Percentiles rank a stretch among this genome's conserved stretches.
phyloP scores from a whole-genome alignment of 2,888 invertebrate species.

The Nephrocerus scutellatus region DNA sequence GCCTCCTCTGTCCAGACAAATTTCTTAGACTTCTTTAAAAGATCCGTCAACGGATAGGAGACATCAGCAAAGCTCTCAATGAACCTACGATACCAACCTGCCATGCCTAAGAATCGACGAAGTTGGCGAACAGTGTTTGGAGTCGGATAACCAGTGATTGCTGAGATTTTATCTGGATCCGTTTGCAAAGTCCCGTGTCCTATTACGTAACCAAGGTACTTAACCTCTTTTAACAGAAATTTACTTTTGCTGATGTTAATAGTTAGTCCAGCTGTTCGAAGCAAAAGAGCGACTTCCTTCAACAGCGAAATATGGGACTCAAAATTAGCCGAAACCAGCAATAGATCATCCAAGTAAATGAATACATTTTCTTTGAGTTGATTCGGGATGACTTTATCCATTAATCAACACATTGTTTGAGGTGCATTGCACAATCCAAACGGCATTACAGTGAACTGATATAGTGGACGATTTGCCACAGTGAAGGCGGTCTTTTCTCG shows the following conservation, averaged over 20 bases:
- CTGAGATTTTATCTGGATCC: conserved; percentile 16
- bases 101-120: conserved; percentile 19
- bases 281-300: conserved; percentile 7
- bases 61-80: conserved; percentile 9
- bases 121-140: conserved; percentile 6
- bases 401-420: conserved; percentile 14
- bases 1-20: conserved; percentile 10
- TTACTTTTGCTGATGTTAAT: conserved; percentile 1
- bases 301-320: conserved; percentile 4
- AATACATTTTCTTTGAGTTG: background rate
- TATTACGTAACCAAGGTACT: conserved; percentile 17
- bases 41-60: conserved; percentile 9
- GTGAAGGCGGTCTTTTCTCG: conserved; percentile 18
- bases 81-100: conserved; percentile 17
- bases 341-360: conserved; percentile 14
- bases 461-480: conserved; percentile 18
- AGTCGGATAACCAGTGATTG: conserved; percentile 6
- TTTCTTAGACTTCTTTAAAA: background rate
- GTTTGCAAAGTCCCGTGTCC: conserved; percentile 15
- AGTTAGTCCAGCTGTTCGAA: conserved; percentile 12
- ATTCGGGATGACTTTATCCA: conserved; percentile 16
- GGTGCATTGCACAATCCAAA: conserved; percentile 19
- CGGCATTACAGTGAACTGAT: conserved; percentile 20
- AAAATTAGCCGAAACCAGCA: conserved; percentile 11
- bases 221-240: conserved; percentile 7